Percentiles rank a stretch among this genome's conserved stretches.
phyloP scores from a whole-genome alignment of 2,888 invertebrate genomes.

The Hermodice carunculata region DNA sequence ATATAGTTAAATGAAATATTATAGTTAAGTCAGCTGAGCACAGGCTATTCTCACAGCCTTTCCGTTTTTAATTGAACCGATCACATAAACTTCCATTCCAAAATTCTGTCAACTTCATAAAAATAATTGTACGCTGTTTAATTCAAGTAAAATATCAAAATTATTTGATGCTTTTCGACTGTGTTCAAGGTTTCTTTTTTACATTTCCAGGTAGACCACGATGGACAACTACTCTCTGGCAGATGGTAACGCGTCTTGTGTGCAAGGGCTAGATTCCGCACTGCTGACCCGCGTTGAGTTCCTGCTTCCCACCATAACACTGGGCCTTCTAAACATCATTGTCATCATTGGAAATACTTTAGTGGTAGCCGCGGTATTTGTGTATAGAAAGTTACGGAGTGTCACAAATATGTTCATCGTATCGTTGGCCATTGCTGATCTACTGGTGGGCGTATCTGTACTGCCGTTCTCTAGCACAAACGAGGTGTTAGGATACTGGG shows the following conservation, averaged over 20 bases:
- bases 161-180: too few species aligned
- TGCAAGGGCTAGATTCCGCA: not conserved
- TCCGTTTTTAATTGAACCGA: too few species aligned
- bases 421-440: slow-evolving; percentile 94
- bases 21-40: too few species aligned
- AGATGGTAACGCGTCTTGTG: slow-evolving; percentile 3
- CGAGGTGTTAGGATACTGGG: slow-evolving; percentile 83
- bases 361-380: slow-evolving; percentile 92
- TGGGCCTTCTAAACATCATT: slow-evolving; percentile 82
- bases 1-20: too few species aligned
- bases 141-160: too few species aligned
- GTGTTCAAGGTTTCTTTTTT: too few species aligned
- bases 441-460: slow-evolving; percentile 94
- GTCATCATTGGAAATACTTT: slow-evolving; percentile 93
- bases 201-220: too few species aligned
- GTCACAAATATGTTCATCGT: slow-evolving; percentile 98
- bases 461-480: slow-evolving; percentile 96
- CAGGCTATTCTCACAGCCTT: too few species aligned
- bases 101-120: too few species aligned
- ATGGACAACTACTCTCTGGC: too few species aligned
- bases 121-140: too few species aligned
- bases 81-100: too few species aligned
- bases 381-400: slow-evolving; percentile 87
- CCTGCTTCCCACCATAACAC: slow-evolving; percentile 13
- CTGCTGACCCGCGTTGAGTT: slow-evolving; percentile 12